These are phyloP conservation scores for Motacilla alba DNA, from an alignment of 2,113 vertebrate species.

Conservation along the genomic window DNA sequence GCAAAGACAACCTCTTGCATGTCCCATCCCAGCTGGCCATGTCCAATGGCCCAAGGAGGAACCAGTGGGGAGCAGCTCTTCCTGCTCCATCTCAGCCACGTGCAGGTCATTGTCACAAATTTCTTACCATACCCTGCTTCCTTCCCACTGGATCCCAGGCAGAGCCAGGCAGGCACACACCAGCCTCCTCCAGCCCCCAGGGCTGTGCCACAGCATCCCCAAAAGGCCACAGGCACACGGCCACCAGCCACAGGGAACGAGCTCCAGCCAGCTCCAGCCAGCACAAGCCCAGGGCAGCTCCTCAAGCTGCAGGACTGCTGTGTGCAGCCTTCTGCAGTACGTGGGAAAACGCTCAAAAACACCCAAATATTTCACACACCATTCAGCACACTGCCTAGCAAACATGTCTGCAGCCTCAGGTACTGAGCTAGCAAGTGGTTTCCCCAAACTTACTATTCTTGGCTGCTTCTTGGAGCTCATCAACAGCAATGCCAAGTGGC, in stretches of 20 bases:
- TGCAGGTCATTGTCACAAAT: accelerated
- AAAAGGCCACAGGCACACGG: neutral
- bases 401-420: neutral
- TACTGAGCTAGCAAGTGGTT: neutral
- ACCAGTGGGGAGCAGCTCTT: accelerated
- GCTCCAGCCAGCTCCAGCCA: neutral
- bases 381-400: neutral
- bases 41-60: neutral
- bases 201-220: neutral
- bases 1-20: accelerated
- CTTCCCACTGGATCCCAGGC: neutral
- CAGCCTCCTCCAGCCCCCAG: neutral
- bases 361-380: neutral
- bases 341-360: neutral
- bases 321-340: accelerated
- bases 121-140: neutral
- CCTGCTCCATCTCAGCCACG: neutral
- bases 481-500: neutral
- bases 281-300: neutral
- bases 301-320: too few relatives aligned
- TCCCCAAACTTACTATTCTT: neutral
- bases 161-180: neutral
- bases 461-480: neutral
- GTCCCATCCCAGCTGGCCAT: neutral
- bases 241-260: neutral